A percentile compares a stretch with the other conserved stretches of the same genome.
phyloP scores from a whole-genome alignment of 23 tunicate genomes.

The Halocynthia roretzi region DNA sequence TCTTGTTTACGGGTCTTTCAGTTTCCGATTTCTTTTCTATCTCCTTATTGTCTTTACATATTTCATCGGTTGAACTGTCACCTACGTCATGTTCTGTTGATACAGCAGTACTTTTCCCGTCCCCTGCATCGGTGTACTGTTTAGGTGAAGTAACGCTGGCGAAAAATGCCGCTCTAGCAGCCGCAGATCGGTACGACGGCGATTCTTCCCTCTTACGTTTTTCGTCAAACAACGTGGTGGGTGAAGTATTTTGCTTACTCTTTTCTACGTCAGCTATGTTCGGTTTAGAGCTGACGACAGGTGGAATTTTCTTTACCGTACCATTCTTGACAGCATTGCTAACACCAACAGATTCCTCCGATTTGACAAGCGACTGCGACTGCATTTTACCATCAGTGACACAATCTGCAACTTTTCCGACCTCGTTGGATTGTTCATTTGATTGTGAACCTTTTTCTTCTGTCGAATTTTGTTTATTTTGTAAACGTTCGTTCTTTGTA shows the following conservation, averaged over 20 bases:
- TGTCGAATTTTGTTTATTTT: too few relatives aligned
- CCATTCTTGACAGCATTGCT: too few relatives aligned
- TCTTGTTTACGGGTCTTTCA: neutral
- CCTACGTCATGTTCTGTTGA: neutral
- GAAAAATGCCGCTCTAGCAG: conserved; percentile 68
- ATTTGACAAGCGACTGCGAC: too few relatives aligned
- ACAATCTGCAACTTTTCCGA: too few relatives aligned
- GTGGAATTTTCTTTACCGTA: conserved; percentile 1
- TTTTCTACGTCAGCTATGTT: neutral
- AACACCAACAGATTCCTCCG: too few relatives aligned
- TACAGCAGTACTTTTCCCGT: conserved; percentile 3
- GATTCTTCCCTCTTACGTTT: conserved; percentile 16
- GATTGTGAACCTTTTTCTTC: too few relatives aligned
- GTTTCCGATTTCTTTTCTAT: conserved; percentile 1
- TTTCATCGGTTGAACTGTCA: neutral
- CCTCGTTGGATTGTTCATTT: too few relatives aligned
- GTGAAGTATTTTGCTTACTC: too few relatives aligned
- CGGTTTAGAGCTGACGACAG: conserved; percentile 11
- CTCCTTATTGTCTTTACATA: neutral
- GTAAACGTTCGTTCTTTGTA: too few relatives aligned
- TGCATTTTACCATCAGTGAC: too few relatives aligned
- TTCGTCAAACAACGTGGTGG: neutral
- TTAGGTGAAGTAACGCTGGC: conserved; percentile 6
- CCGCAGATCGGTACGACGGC: conserved; percentile 30
- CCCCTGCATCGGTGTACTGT: neutral